These are phyloP conservation scores for Anthopleura sola DNA, from an alignment of 64 coral and sea anemone species.

Conservation along the genomic window DNA sequence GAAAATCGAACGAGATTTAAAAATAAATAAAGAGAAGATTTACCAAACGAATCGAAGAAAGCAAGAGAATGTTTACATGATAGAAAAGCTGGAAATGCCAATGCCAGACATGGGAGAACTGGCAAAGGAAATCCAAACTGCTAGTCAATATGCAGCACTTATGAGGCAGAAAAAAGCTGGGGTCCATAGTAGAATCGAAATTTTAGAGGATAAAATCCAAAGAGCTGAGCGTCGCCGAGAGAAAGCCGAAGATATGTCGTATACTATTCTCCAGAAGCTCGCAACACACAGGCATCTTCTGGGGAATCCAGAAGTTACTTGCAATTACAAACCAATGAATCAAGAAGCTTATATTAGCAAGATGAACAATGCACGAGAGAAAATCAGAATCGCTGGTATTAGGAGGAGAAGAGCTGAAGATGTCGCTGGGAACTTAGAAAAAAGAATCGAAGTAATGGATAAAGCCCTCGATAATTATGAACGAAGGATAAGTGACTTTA, in stretches of 20 bases:
- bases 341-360: background rate
- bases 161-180: slow-evolving; percentile 1
- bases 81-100: background rate
- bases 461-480: slow-evolving; percentile 13
- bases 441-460: background rate
- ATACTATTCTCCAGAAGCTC: background rate
- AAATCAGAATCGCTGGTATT: slow-evolving; percentile 4
- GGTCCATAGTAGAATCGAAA: background rate
- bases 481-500: background rate
- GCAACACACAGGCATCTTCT: slow-evolving; percentile 11
- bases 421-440: slow-evolving; percentile 5
- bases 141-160: background rate
- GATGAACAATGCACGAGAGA: background rate
- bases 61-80: background rate
- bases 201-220: slow-evolving; percentile 23
- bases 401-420: background rate
- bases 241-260: slow-evolving; percentile 3
- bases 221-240: background rate
- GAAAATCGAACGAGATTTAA: background rate
- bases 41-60: background rate
- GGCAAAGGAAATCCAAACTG: background rate
- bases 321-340: background rate
- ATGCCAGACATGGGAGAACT: slow-evolving; percentile 1
- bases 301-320: background rate
- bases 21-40: slow-evolving; percentile 2